phyloP scores from a whole-genome alignment of 1,140 invertebrate genomes.

The Orius insidiosus region DNA sequence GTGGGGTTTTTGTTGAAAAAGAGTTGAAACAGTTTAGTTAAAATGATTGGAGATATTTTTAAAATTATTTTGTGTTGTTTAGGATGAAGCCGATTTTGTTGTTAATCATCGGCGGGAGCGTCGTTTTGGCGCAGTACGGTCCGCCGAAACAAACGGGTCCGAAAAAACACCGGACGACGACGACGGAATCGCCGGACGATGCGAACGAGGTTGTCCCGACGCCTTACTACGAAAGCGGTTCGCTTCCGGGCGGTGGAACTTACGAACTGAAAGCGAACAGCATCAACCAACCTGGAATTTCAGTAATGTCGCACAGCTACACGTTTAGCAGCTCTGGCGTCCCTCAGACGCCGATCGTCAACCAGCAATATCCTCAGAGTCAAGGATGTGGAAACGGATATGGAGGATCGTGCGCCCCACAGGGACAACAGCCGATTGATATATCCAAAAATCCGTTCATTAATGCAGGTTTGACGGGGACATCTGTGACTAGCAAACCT shows the following conservation, averaged over 20 bases:
- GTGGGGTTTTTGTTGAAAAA: too few species aligned
- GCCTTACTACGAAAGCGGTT: too few species aligned
- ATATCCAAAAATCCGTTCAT: conserved; percentile 7
- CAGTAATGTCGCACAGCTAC: neutral
- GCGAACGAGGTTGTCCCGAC: neutral
- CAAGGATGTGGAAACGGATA: neutral
- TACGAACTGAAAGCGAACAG: neutral
- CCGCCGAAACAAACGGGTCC: conserved; percentile 5
- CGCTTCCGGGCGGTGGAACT: too few species aligned
- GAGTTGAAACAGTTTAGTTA: too few species aligned
- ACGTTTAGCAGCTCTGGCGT: neutral
- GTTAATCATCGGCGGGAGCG: too few species aligned
- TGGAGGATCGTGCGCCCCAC: neutral
- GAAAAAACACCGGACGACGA: conserved; percentile 4
- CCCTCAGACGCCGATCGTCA: neutral
- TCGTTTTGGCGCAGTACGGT: neutral
- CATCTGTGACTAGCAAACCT: conserved; percentile 1
- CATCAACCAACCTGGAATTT: neutral
- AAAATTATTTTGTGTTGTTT: too few species aligned
- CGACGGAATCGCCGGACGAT: neutral
- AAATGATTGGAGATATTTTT: too few species aligned
- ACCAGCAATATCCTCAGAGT: neutral
- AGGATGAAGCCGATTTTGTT: too few species aligned
- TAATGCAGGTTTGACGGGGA: conserved; percentile 1
- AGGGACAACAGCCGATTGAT: neutral